Evolutionary conservation across 2,113 vertebrate genomes (phyloP).

Genomic region (Halcyon senegalensis): DNA sequence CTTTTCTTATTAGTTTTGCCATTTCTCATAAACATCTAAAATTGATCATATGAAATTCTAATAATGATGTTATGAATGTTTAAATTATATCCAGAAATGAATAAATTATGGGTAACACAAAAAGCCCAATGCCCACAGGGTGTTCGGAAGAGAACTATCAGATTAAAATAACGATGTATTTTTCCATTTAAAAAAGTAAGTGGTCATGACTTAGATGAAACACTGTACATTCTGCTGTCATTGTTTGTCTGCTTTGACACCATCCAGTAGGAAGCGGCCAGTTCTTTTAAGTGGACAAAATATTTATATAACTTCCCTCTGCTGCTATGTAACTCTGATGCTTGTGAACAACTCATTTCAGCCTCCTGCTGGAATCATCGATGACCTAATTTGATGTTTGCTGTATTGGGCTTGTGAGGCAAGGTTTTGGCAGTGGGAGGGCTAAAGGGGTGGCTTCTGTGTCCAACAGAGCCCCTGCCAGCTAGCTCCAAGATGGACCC

Average conservation of each 20-base stretch:
- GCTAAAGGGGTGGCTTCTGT: background rate
- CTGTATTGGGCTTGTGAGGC: background rate
- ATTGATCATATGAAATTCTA: background rate
- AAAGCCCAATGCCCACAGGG: background rate
- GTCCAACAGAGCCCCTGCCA: background rate
- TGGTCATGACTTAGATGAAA: background rate
- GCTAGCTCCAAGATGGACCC: background rate
- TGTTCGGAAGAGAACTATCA: background rate
- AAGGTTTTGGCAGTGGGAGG: background rate
- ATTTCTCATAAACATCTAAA: background rate
- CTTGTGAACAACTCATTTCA: background rate
- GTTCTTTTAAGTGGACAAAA: background rate
- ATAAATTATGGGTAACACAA: background rate
- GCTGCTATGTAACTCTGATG: background rate
- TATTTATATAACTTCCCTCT: background rate
- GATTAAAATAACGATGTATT: background rate
- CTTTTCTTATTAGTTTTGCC: background rate
- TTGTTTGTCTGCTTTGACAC: background rate
- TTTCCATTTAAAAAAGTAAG: background rate
- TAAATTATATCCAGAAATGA: background rate
- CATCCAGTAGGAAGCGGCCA: background rate
- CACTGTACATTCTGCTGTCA: background rate
- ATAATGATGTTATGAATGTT: background rate
- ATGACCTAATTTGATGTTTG: background rate
- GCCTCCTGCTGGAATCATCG: background rate